These are phyloP conservation scores for Cryptoprocta ferox DNA, from an alignment of 2,797 vertebrate species.

Conservation along the genomic window DNA sequence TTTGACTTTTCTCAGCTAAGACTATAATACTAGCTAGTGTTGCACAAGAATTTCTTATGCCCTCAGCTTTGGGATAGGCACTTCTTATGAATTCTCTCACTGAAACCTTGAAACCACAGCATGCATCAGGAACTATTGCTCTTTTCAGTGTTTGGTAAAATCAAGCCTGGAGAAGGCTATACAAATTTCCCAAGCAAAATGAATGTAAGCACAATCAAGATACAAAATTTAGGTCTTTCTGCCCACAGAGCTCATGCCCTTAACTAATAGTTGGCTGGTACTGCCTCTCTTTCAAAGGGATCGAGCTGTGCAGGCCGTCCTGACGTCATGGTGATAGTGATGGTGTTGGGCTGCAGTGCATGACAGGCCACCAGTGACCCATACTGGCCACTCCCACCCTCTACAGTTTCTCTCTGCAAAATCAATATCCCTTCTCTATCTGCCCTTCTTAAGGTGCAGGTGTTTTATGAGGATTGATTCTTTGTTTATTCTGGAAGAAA, in stretches of 20 bases:
- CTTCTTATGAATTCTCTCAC: background rate
- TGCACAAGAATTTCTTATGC: background rate
- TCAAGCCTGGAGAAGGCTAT: background rate
- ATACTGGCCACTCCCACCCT: background rate
- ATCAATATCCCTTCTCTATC: background rate
- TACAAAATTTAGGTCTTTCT: background rate
- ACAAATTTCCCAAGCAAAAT: background rate
- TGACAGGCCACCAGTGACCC: background rate
- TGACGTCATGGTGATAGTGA: background rate
- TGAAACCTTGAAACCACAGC: background rate
- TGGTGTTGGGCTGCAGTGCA: no score
- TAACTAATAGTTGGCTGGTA: background rate
- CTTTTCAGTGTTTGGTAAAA: background rate
- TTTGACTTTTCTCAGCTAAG: background rate
- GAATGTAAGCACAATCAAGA: background rate
- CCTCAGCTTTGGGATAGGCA: background rate
- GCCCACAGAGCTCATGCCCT: background rate
- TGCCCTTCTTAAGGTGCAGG: background rate
- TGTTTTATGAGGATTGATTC: background rate
- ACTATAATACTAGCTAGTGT: background rate
- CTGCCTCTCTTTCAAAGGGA: background rate
- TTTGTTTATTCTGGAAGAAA: conserved; percentile 22
- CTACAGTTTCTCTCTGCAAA: background rate
- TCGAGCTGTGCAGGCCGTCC: background rate
- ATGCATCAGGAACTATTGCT: background rate